Base-by-base conservation (phyloP, 2,888 invertebrate species). In the Trachelus troglodyta region DNA sequence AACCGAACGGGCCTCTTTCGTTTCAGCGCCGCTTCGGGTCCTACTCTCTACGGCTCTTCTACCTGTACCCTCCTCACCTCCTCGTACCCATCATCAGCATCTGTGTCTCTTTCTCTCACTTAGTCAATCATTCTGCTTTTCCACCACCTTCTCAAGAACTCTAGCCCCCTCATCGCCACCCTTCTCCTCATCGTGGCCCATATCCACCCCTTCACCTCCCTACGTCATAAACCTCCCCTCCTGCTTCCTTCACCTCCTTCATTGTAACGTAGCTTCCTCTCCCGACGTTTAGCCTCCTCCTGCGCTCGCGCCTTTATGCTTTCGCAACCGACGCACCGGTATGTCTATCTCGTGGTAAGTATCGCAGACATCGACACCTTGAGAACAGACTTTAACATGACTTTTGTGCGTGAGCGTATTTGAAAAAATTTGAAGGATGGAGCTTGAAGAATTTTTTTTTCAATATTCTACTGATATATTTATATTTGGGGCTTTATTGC, bases 1-100 rank as follows among this genome's bases (percentile, higher is more conserved):
- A 86, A 86, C 83, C 40, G 56, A 73, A 76, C 34, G 74, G 73
- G 68, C 74, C 74, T 84, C 83, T 80, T 81, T 81, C 83, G 81
- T 81, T 81, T 77, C 81, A 74, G 33, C 81, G 79, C 77, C 31
- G 71, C 71, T 31, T 71, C 33, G 71, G 56, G 56, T 56, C 23
- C 56, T 56, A 56, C 56, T 56, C 56, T 56, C 56, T 56, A 56
- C 56, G 23, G 23, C 56, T 56, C 56, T 15, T 56, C 56, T 56
- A 56, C 23, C 56, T 23, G 23, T 56, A 56, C 56, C 56, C 56
- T 56, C 40, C 23, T 23, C 9, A 23, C 75, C 75, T 73, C 76
- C 79, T 74, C 73, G 33, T 40, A 56, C 79, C 77, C 76, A 81
- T 83, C 81, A 75, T 71, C 71, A 0, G 31, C 23, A 4, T 31